Evolutionary conservation across 2,888 invertebrate genomes (phyloP), one percentile per base, ranked within the genome.

Genomic region (Sphaeridia pumilis): DNA sequence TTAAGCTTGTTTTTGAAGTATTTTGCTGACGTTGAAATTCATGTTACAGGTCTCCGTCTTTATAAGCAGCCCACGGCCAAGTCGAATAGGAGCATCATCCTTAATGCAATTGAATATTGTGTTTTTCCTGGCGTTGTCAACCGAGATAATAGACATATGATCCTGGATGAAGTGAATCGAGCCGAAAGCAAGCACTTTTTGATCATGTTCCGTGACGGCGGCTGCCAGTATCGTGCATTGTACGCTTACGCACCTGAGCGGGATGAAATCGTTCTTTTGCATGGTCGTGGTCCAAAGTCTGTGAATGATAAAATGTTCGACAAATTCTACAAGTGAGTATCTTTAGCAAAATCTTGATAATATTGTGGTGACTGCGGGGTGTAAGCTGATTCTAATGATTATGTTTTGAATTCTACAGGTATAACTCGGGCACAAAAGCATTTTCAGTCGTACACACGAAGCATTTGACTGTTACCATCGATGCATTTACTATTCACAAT

Each of bases 401-500:
- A n/a, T n/a, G n/a, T n/a, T n/a, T n/a, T n/a, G 26, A 35, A 17
- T 5, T 46, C 72, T 78, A 14, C 76, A 97, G 97, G 78, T 98
- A 98, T 75, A 97, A 99, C 75, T 97, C 95, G 59, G 98, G 98
- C 68, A 90, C 87, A 66, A 98, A 98, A 75, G 89, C 89, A 72
- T 98, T 98, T 78, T 86, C 89, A 27, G 87, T 88, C 76, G 85
- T 98, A 64, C 93, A 93, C 73, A 95, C 97, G 66, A 97, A 97
- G 78, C 95, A 97, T 77, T 78, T 98, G 71, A 95, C 97, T 51
- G 95, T 97, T 67, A 97, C 97, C 65, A 97, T 98, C 72, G 98
- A 99, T 79, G 98, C 95, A 71, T 93, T 98, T 76, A 93, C 93
- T 74, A 92, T 98, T 76, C 92, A 94, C 77, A 95, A 95, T 75